A percentile compares a stretch with the other conserved stretches of the same genome.
Conservation (phyloP, 2,888 invertebrate species). For the Plebejus argus region DNA sequence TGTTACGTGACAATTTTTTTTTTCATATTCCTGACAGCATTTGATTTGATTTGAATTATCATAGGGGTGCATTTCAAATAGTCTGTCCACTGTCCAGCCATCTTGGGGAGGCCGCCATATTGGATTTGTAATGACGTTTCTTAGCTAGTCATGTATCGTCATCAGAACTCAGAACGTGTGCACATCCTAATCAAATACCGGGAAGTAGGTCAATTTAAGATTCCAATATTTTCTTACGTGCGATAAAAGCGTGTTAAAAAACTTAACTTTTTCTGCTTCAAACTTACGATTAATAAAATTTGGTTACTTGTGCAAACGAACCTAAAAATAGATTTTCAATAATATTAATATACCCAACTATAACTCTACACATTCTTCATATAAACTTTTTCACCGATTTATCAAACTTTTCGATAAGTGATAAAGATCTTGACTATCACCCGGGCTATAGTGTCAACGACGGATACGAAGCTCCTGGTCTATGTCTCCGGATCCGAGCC, state of each 20-base stretch:
- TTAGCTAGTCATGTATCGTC: too few relatives aligned
- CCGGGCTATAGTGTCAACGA: neutral
- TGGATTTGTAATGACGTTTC: too few relatives aligned
- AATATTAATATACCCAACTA: neutral
- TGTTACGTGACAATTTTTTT: too few relatives aligned
- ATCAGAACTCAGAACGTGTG: too few relatives aligned
- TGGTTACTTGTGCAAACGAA: neutral
- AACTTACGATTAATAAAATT: neutral
- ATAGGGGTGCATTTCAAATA: too few relatives aligned
- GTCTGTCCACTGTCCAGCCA: too few relatives aligned
- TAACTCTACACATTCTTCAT: neutral
- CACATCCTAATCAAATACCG: too few relatives aligned
- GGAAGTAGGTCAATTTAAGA: too few relatives aligned
- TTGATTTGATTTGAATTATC: too few relatives aligned
- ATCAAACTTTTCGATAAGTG: neutral
- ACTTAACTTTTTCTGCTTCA: neutral
- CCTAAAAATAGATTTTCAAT: neutral
- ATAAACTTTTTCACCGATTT: neutral
- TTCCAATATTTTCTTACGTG: too few relatives aligned
- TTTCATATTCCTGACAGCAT: too few relatives aligned
- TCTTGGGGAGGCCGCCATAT: too few relatives aligned
- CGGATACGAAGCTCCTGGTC: neutral
- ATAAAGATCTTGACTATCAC: neutral
- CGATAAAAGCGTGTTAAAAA: neutral
- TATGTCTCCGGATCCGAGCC: slow-evolving; percentile 15